A percentile compares a stretch with the other conserved stretches of the same genome.
Conservation (phyloP, 2,888 invertebrate species). For the Augochlorella aurata region DNA sequence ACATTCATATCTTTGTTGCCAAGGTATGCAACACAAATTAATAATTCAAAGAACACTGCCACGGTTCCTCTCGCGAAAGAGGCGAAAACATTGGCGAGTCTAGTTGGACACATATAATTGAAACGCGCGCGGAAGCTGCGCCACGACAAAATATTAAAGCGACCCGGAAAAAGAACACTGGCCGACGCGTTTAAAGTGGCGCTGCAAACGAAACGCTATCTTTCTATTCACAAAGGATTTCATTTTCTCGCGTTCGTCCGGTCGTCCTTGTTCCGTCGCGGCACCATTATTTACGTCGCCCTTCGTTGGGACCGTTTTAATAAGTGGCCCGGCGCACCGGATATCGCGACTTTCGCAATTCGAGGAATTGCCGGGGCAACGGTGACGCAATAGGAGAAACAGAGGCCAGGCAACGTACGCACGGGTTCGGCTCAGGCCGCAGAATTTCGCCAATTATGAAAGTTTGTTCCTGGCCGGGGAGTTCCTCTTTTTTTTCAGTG, state of each 20-base stretch:
- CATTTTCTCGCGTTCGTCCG: constrained; percentile 8
- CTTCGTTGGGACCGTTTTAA: constrained; percentile 42
- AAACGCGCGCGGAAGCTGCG: background rate
- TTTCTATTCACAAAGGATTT: constrained; percentile 42
- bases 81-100: background rate
- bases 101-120: constrained; percentile 1
- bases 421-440: background rate
- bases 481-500: background rate
- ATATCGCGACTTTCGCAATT: constrained; percentile 38
- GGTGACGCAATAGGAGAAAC: background rate
- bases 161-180: background rate
- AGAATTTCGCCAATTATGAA: constrained; percentile 44
- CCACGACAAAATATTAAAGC: constrained; percentile 5
- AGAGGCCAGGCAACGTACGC: background rate
- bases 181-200: constrained; percentile 2
- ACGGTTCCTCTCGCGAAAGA: background rate
- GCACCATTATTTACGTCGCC: constrained; percentile 36
- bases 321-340: constrained; percentile 30
- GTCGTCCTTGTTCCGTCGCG: background rate
- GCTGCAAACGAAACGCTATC: constrained; percentile 24
- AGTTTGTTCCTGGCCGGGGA: constrained; percentile 10
- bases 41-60: background rate
- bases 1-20: background rate
- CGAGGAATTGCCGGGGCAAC: constrained; percentile 35
- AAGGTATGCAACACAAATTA: background rate